Evolutionary conservation across 2,797 vertebrate species (phyloP).

Genomic region (Lemur catta): DNA sequence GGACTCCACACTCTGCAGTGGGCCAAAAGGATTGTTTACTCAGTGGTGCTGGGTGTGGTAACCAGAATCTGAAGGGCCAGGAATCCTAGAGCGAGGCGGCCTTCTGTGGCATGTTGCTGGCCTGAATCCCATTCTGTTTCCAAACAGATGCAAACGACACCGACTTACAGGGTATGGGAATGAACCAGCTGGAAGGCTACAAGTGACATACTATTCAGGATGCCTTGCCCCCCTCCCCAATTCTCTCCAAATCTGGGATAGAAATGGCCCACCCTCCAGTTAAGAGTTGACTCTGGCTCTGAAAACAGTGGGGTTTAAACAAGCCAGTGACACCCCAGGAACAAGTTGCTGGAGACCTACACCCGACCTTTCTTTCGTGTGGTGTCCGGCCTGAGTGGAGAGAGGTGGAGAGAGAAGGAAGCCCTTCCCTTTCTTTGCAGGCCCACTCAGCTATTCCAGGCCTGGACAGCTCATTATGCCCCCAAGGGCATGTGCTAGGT

Average conservation of each 20-base stretch:
- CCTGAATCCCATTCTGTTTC: conserved; percentile 23
- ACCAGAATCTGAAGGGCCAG: neutral
- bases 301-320: neutral
- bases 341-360: neutral
- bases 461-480: too few species aligned
- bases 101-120: neutral
- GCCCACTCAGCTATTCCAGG: neutral
- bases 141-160: neutral
- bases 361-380: neutral
- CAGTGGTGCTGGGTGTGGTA: neutral
- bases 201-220: neutral
- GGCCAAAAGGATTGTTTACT: neutral
- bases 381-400: neutral
- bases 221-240: neutral
- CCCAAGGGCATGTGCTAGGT: accelerated
- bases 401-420: neutral
- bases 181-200: neutral
- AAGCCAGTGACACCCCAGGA: neutral
- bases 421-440: neutral
- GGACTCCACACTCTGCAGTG: neutral
- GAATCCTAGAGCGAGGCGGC: neutral
- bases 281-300: neutral
- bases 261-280: neutral
- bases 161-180: neutral
- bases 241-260: neutral